Percentiles rank a stretch among this genome's conserved stretches.
These are phyloP conservation scores for Sinocyclocheilus anshuiensis DNA, from an alignment of 2,113 vertebrate species.

Conservation along the genomic window DNA sequence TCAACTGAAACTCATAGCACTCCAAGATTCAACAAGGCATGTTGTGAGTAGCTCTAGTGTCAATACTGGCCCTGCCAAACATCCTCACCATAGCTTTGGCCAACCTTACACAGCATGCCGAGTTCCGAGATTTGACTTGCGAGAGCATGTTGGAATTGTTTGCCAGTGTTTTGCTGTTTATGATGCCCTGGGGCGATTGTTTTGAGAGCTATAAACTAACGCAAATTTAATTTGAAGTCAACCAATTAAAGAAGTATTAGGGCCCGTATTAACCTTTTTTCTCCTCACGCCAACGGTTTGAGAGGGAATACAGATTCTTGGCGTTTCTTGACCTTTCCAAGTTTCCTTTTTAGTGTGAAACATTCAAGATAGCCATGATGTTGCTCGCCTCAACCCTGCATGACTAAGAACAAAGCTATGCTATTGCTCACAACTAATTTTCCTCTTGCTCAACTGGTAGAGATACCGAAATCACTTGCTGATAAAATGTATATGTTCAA, in stretches of 20 bases:
- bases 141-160: slow-evolving; percentile 19
- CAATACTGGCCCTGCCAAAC: slow-evolving; percentile 49
- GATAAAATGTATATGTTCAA: background rate
- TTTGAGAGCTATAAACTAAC: slow-evolving; percentile 40
- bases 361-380: background rate
- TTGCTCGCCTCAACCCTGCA: background rate
- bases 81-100: slow-evolving; percentile 42
- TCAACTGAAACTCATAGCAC: slow-evolving; percentile 31
- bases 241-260: slow-evolving; percentile 41
- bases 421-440: background rate
- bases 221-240: slow-evolving; percentile 25
- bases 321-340: background rate
- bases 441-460: slow-evolving; percentile 1
- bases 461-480: background rate
- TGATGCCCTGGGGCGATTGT: slow-evolving; percentile 34
- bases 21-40: slow-evolving; percentile 51
- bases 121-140: slow-evolving; percentile 43
- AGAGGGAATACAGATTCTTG: background rate
- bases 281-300: background rate
- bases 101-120: slow-evolving; percentile 46
- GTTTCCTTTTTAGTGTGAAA: slow-evolving; percentile 16
- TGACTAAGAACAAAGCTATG: slow-evolving; percentile 19
- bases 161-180: slow-evolving; percentile 48
- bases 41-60: slow-evolving; percentile 51
- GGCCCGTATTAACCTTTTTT: slow-evolving; percentile 3